These are phyloP conservation scores for Saguinus midas DNA, from an alignment of 2,113 vertebrate species.

Conservation along the genomic window DNA sequence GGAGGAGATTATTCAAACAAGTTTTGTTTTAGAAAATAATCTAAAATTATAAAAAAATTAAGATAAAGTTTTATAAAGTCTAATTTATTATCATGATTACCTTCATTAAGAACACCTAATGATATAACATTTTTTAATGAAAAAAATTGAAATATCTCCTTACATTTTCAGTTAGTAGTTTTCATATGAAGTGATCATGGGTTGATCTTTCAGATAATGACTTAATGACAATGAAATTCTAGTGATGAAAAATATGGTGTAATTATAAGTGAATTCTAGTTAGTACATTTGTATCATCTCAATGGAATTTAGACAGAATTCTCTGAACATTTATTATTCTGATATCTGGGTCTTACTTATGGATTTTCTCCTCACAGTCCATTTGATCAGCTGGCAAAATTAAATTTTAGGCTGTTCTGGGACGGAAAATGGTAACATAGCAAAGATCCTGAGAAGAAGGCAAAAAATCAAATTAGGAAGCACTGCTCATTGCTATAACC, in stretches of 20 bases:
- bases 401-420: background rate
- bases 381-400: background rate
- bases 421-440: background rate
- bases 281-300: background rate
- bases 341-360: background rate
- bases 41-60: background rate
- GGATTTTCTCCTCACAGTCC: background rate
- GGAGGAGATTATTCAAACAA: background rate
- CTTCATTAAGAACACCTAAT: background rate
- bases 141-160: background rate
- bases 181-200: background rate
- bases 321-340: background rate
- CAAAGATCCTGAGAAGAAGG: background rate
- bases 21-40: conserved; percentile 8
- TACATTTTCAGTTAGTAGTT: background rate
- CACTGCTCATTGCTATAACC: background rate
- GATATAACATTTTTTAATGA: background rate
- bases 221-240: conserved; percentile 4
- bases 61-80: background rate
- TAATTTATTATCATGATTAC: background rate
- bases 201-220: background rate
- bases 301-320: background rate
- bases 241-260: conserved; percentile 8
- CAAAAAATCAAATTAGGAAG: background rate
- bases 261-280: background rate